Conservation (phyloP, 2,797 vertebrate species). For the Phoeniculus purpureus region DNA sequence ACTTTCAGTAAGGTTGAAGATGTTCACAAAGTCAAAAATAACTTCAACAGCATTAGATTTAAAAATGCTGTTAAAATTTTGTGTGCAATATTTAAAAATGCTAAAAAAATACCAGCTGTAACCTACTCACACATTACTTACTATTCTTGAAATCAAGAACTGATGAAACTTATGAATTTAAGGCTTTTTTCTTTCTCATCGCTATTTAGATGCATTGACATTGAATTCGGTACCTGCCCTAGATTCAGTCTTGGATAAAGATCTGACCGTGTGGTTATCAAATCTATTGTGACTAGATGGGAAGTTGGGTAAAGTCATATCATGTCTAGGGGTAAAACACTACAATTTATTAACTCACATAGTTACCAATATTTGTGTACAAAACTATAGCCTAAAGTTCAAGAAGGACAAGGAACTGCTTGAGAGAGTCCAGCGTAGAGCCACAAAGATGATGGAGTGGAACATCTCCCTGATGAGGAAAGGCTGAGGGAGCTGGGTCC, state of each 20-base stretch:
- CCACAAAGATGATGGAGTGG: too few relatives aligned
- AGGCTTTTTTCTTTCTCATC: not conserved
- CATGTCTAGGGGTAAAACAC: not conserved
- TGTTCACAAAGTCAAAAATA: not conserved
- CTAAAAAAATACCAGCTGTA: not conserved
- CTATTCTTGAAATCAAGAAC: not conserved
- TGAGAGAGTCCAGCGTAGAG: too few relatives aligned
- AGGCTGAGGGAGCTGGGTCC: too few relatives aligned
- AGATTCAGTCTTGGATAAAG: not conserved
- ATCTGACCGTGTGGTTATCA: not conserved
- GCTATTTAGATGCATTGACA: not conserved
- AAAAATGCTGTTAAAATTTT: not conserved
- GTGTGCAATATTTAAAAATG: not conserved
- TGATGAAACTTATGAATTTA: not conserved
- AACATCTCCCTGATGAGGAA: too few relatives aligned
- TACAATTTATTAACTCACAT: not conserved
- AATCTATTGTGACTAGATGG: not conserved
- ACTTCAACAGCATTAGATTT: not conserved
- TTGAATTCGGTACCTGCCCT: not conserved
- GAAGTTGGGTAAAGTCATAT: not conserved
- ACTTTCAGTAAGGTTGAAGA: not conserved
- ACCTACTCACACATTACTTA: not conserved
- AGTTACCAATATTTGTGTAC: not conserved
- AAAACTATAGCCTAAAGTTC: not conserved
- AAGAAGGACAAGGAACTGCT: too few relatives aligned